Base-by-base conservation (phyloP, 2,113 vertebrate species). In the Solea senegalensis region DNA sequence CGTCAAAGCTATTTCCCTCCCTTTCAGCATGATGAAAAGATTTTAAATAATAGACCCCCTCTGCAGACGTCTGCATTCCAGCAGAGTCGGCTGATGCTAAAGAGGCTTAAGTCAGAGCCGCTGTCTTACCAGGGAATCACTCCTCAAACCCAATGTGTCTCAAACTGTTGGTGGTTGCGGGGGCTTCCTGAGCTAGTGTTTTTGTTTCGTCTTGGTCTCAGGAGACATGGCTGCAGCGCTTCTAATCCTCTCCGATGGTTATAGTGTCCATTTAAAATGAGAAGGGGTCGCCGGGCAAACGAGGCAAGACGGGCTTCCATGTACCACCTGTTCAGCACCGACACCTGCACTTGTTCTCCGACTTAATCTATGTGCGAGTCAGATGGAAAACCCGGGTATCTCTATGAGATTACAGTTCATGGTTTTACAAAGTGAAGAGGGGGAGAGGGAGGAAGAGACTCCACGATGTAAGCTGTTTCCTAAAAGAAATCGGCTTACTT, bases 11-110 rank as follows among this genome's bases (percentile, higher is more conserved):
- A 85, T 86, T 88, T 88, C 79, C 84, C 78, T 73, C 85, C 87
- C 85, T 92, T 91, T 93, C 88, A 91, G 85, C 28, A 80, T 90
- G 90, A 93, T 93, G 90, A 92, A 93, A 92, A 91, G 85, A 89
- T 90, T 90, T 91, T 88, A 90, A 94, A 93, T 92, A 93, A 90
- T 90, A 90, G 89, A 72, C 79, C 64, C 57, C 86, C 72, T 86
- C 49, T 80, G 83, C 80, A 86, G 87, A 91, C 77, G 89, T 91
- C 90, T 91, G 92, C 88, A 92, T 92, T 90, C 87, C 87, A 81
- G 76, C 55, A 64, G 85, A 86, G 79, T 78, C 78, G 56, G 59
- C 88, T 81, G 86, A 86, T 72, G 86, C 89, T 85, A 76, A 89
- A 85, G 84, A 82, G 76, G 84, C 87, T 89, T 90, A 88, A 87